These are phyloP conservation scores for Diplolepis rosae DNA, from an alignment of 2,888 invertebrate genomes.

Conservation along the genomic window DNA sequence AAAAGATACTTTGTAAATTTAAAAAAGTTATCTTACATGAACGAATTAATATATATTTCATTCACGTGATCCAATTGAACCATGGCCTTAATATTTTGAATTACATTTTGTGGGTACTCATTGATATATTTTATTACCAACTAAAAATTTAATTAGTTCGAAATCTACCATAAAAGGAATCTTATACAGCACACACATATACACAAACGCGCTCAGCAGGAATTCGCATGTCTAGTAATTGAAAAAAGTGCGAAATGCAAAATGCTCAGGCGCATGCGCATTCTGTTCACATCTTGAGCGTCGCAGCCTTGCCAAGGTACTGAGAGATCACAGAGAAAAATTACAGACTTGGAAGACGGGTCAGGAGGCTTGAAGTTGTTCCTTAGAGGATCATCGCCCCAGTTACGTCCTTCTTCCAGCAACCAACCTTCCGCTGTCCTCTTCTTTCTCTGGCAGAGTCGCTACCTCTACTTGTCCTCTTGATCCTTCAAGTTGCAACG, in stretches of 20 bases:
- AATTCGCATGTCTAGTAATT: conserved; percentile 36
- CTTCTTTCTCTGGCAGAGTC: conserved; percentile 33
- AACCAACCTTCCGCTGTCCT: conserved; percentile 53
- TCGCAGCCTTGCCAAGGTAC: conserved; percentile 33
- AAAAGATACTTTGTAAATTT: no score
- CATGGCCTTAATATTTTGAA: no score
- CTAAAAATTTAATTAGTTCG: no score
- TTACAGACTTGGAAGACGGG: conserved; percentile 49
- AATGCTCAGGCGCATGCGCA: conserved; percentile 65
- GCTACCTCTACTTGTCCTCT: conserved; percentile 7
- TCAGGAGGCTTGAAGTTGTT: conserved; percentile 49
- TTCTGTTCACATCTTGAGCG: conserved; percentile 67
- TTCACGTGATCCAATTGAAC: no score
- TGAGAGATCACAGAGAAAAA: conserved; percentile 40
- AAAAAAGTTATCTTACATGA: no score
- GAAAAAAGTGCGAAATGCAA: conserved; percentile 63
- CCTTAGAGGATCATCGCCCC: conserved; percentile 65
- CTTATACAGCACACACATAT: neutral
- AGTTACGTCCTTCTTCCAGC: conserved; percentile 66
- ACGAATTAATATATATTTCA: no score
- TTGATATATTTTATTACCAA: no score
- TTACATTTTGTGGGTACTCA: no score
- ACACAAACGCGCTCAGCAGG: no score
- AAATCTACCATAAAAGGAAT: neutral
- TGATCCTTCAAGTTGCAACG: conserved; percentile 32